phyloP scores from a whole-genome alignment of 2,888 invertebrate species.

The Sipha maydis region DNA sequence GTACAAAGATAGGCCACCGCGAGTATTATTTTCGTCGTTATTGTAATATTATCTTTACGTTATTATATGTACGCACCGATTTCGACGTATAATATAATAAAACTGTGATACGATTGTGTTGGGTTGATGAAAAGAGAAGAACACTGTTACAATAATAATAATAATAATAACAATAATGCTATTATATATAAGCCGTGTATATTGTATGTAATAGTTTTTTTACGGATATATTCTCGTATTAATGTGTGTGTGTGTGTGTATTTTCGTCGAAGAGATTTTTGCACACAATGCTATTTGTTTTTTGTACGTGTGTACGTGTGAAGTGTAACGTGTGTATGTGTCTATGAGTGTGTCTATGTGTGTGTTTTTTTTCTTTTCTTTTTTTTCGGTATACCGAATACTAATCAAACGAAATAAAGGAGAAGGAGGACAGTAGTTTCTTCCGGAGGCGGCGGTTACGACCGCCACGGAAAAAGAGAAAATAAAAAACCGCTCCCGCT shows the following conservation, averaged over 20 bases:
- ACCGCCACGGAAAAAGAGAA: background rate
- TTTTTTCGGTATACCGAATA: constrained; percentile 12
- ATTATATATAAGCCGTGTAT: background rate
- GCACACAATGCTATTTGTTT: constrained; percentile 56
- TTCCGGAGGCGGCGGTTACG: background rate
- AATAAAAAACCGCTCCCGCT: constrained; percentile 7
- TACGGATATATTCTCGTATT: background rate
- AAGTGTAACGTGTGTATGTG: too few species aligned
- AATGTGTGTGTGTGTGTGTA: background rate
- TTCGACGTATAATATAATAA: background rate
- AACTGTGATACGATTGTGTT: constrained; percentile 14
- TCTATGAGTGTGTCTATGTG: background rate
- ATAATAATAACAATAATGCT: background rate
- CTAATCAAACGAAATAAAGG: background rate
- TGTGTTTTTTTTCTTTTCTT: background rate
- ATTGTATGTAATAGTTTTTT: background rate
- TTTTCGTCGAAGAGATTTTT: constrained; percentile 54
- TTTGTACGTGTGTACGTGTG: background rate
- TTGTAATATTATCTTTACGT: constrained; percentile 6
- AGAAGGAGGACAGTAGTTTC: background rate
- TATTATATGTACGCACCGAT: background rate
- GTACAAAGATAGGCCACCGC: constrained; percentile 17
- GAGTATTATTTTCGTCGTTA: background rate
- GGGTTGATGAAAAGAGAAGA: constrained; percentile 4
- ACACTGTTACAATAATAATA: background rate